Evolutionary conservation across 2,113 vertebrate species (phyloP).

Genomic region (Hassar affinis): DNA sequence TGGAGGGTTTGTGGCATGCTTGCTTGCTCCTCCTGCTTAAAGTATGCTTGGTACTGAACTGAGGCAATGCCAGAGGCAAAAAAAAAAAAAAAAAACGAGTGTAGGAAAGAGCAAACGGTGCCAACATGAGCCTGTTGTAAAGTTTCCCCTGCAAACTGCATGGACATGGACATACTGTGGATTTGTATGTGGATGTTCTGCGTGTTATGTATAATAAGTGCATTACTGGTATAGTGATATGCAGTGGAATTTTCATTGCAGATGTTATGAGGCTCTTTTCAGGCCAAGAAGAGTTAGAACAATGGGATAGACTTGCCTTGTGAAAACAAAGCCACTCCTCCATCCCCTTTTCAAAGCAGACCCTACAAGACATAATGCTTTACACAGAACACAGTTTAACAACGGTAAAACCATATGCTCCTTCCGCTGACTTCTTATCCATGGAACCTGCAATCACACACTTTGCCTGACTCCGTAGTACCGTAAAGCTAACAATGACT

Average conservation of each 20-base stretch:
- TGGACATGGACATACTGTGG: neutral
- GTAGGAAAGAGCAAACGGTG: neutral
- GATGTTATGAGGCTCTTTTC: neutral
- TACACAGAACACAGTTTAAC: neutral
- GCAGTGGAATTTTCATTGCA: neutral
- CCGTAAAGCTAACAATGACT: constrained; percentile 14
- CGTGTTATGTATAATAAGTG: neutral
- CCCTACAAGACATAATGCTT: neutral
- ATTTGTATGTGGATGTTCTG: neutral
- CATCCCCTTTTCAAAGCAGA: neutral
- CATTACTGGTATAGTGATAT: neutral
- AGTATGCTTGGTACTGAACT: neutral
- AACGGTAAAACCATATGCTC: neutral
- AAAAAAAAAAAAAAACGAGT: neutral
- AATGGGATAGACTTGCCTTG: neutral
- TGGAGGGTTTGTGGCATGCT: constrained; percentile 5
- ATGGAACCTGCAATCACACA: neutral
- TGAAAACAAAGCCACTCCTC: constrained; percentile 1
- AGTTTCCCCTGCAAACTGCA: neutral
- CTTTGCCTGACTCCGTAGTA: neutral
- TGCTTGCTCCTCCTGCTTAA: constrained; percentile 32
- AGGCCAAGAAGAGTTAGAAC: neutral
- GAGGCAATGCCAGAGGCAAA: constrained; percentile 24
- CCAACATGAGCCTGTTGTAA: neutral
- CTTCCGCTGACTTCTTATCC: neutral